These are phyloP conservation scores for Liposcelis brunnea DNA, from an alignment of 2,888 invertebrate genomes.

Conservation along the genomic window DNA sequence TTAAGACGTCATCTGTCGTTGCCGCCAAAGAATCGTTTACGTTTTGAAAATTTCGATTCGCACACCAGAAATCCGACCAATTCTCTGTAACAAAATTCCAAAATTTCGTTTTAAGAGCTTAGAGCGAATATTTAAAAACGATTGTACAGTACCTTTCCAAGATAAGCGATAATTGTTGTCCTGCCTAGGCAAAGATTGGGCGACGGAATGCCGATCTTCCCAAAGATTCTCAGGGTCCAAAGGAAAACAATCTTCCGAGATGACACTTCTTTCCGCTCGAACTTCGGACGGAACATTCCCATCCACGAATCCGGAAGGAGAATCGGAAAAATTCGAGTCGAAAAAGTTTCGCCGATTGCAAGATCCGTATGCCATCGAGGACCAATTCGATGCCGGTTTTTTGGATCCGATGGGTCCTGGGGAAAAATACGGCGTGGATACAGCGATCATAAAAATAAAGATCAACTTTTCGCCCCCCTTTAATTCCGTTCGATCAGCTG, in stretches of 20 bases:
- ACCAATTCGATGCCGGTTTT: conserved; percentile 13
- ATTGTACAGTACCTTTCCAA: conserved; percentile 6
- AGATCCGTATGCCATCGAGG: too few species aligned
- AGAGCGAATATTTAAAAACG: not conserved
- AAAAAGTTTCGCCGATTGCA: too few species aligned
- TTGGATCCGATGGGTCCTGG: conserved; percentile 29
- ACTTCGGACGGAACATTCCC: too few species aligned
- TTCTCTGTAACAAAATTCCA: conserved; percentile 3
- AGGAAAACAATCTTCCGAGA: not conserved
- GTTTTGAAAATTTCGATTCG: not conserved
- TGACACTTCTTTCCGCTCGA: too few species aligned
- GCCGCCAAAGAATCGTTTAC: not conserved
- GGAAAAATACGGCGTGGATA: too few species aligned
- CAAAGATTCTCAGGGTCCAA: not conserved
- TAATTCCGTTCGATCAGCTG: too few species aligned
- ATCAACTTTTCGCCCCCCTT: too few species aligned
- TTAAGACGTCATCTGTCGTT: not conserved
- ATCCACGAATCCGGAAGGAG: too few species aligned
- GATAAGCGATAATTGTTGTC: not conserved
- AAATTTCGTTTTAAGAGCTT: not conserved
- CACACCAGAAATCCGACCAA: conserved; percentile 5
- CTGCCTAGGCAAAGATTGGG: not conserved
- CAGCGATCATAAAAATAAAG: too few species aligned
- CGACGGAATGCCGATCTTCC: conserved; percentile 1
- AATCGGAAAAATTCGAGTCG: too few species aligned